These are phyloP conservation scores for Octodonta nipae DNA, from an alignment of 2,888 invertebrate species.

Conservation along the genomic window DNA sequence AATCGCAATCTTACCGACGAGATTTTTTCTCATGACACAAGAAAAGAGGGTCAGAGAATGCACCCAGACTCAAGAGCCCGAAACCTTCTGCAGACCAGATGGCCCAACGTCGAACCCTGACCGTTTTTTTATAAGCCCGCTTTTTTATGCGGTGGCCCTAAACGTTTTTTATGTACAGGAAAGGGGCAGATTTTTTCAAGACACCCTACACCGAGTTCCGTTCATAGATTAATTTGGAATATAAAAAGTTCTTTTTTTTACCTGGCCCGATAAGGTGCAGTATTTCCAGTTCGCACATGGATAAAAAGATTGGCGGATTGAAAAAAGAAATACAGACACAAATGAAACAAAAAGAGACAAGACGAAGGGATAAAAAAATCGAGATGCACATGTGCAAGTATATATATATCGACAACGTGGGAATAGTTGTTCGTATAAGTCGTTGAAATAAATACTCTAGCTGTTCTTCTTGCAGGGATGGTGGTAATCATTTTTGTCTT, in stretches of 20 bases:
- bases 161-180: constrained; percentile 31
- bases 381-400: constrained; percentile 12
- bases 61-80: constrained; percentile 27
- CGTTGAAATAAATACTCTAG: too few species aligned
- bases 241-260: constrained; percentile 30
- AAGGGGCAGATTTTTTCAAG: constrained; percentile 38
- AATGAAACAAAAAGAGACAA: constrained; percentile 26
- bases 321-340: constrained; percentile 30
- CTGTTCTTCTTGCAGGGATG: constrained; percentile 14
- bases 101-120: constrained; percentile 30
- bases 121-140: constrained; percentile 30
- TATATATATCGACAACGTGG: constrained; percentile 12
- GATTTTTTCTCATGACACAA: constrained; percentile 23
- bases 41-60: constrained; percentile 17
- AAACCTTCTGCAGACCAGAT: constrained; percentile 31
- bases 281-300: constrained; percentile 10
- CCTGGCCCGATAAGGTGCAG: constrained; percentile 26
- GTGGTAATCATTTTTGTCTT: constrained; percentile 13
- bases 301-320: constrained; percentile 15
- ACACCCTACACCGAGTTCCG: constrained; percentile 37
- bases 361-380: constrained; percentile 25
- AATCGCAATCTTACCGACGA: constrained; percentile 9
- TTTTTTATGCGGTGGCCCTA: constrained; percentile 32
- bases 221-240: constrained; percentile 35
- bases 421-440: constrained; percentile 8